Percentiles rank a stretch among this genome's conserved stretches.
phyloP scores from a whole-genome alignment of 1,140 invertebrate genomes.

The Pogonognathellus flavescens region DNA sequence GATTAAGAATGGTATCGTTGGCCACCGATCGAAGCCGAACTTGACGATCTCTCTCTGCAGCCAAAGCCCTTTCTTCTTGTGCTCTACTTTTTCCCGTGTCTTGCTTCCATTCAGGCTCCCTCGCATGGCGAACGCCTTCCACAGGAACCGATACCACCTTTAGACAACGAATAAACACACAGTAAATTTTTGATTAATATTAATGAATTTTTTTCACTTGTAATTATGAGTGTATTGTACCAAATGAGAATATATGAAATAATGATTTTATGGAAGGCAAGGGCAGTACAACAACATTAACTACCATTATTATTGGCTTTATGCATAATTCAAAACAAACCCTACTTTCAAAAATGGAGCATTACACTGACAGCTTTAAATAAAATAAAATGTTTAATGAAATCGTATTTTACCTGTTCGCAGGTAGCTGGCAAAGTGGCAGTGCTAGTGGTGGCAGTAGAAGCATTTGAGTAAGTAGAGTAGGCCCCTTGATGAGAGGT shows the following conservation, averaged over 20 bases:
- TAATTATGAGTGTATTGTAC: no score
- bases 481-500: constrained; percentile 55
- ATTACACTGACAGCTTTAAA: neutral
- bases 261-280: no score
- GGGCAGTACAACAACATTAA: no score
- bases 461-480: constrained; percentile 65
- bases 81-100: constrained; percentile 53
- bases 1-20: constrained; percentile 61
- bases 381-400: neutral
- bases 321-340: no score
- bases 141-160: constrained; percentile 58
- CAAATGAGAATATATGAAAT: no score
- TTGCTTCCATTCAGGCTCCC: constrained; percentile 53
- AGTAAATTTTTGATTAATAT: no score
- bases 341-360: neutral
- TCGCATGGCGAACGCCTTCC: constrained; percentile 58
- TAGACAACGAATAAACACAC: no score
- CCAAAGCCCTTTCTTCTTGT: constrained; percentile 63
- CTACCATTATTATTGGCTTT: no score
- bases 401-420: constrained; percentile 49
- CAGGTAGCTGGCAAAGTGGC: constrained; percentile 31
- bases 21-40: constrained; percentile 63
- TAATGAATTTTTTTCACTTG: no score
- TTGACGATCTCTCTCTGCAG: constrained; percentile 63
- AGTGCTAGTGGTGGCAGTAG: constrained; percentile 59